phyloP scores from a whole-genome alignment of 2,797 vertebrate genomes.

The Cynopterus sphinx region DNA sequence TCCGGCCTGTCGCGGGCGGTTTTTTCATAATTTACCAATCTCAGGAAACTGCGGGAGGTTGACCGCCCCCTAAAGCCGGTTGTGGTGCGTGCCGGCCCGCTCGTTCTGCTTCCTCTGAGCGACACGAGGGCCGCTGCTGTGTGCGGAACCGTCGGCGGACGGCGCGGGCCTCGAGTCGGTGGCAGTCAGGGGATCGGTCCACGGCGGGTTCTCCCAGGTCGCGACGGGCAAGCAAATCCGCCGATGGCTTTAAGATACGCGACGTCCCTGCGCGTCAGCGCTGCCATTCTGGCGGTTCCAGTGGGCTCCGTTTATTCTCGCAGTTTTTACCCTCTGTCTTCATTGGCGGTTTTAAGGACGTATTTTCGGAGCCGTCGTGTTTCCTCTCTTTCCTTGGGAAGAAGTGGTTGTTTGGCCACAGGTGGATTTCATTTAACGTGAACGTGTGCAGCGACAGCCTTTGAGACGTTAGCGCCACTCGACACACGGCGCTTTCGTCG shows the following conservation, averaged over 20 bases:
- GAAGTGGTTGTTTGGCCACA: conserved; percentile 18
- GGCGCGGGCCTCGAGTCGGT: background rate
- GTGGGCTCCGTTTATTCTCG: conserved; percentile 14
- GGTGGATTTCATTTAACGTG: conserved; percentile 49
- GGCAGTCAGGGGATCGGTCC: no score
- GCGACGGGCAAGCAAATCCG: no score
- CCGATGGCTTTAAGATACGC: no score
- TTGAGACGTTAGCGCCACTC: conserved; percentile 24
- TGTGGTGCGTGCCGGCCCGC: background rate
- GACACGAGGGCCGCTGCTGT: background rate
- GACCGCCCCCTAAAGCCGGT: background rate
- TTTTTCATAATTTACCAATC: conserved; percentile 35
- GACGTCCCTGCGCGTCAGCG: no score
- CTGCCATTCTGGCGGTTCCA: background rate
- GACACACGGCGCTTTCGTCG: conserved; percentile 53
- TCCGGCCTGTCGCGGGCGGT: no score
- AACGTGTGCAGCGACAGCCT: conserved; percentile 5
- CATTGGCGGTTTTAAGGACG: background rate
- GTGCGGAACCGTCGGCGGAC: background rate
- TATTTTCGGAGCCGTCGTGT: conserved; percentile 33
- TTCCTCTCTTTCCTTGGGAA: background rate
- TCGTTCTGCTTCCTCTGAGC: background rate
- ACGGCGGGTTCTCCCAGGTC: no score
- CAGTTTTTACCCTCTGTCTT: background rate
- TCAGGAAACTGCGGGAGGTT: background rate